Base-by-base conservation (phyloP, 2,797 vertebrate species). In the Petrocephalus schoutedeni region DNA sequence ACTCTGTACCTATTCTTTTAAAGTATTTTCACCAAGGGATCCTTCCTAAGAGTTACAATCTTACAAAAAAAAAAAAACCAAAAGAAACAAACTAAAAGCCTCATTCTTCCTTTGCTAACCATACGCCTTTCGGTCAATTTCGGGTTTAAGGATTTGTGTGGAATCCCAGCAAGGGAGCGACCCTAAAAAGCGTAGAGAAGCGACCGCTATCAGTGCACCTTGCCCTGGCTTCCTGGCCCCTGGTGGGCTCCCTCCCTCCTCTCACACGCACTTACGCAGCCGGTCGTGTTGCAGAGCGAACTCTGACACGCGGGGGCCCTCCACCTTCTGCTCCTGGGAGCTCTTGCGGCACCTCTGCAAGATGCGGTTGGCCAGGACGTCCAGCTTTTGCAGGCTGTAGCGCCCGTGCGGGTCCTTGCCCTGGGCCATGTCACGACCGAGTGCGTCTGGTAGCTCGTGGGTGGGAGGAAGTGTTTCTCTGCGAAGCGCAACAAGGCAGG, bases 321-420 rank as follows among this genome's bases (percentile, higher is more conserved):
- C 98, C 88, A 89, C 93, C 91, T 90, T 97, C 90, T 94, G 95
- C 85, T 99, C 98, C 57, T 96, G 96, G 90, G 92, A 91, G 88
- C 93, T 92, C 93, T 96, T 99, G 21, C 96, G 95, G 89, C 94
- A 96, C 91, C 96, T 97, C 83, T 96, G 94, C 93, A 99, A 97
- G 80, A 99, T 92, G 36, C 98, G 96, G 89, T 92, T 98, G 83
- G 98, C 97, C 87, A 98, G 96, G 0, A 93, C 95, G 87, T 97
- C 97, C 91, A 98, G 92, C 10, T 92, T 57, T 53, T 56, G 64
- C 83, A 86, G 23, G 61, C 49, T 85, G 28, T 51, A 28, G 58
- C 58, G n/a, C 4, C 28, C 9, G n/a, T 86, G 85, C 41, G 3
- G 85, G 8, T 86, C 85, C 85, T 86, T 85, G 21, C 82, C 87